Percentiles rank a stretch among this genome's conserved stretches.
These are phyloP conservation scores for Garra rufa DNA, from an alignment of 2,113 vertebrate genomes.

Conservation along the genomic window DNA sequence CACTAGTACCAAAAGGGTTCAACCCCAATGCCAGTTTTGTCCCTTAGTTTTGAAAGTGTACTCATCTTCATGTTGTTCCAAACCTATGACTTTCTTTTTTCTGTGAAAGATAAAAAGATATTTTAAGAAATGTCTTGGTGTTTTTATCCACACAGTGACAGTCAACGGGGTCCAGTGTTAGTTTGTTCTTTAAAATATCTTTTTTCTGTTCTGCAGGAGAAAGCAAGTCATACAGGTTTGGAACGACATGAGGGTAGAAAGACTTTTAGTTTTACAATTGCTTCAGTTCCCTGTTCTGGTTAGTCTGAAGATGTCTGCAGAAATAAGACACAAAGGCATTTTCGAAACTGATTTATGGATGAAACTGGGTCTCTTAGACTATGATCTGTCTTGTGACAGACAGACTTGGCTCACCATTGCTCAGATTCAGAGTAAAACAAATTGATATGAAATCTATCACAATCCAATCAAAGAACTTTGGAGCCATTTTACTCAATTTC, in stretches of 20 bases:
- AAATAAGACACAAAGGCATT: neutral
- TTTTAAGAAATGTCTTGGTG: neutral
- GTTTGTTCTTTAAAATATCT: neutral
- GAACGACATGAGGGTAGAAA: neutral
- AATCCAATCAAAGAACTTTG: constrained; percentile 9
- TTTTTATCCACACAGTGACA: neutral
- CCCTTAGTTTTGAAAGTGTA: neutral
- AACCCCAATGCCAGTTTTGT: neutral
- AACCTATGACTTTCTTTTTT: neutral
- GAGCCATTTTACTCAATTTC: neutral
- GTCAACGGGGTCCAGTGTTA: neutral
- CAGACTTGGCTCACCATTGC: neutral
- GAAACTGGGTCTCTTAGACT: neutral
- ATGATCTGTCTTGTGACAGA: neutral
- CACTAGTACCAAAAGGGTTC: neutral
- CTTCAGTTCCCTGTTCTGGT: neutral
- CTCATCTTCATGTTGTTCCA: neutral
- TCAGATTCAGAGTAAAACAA: neutral
- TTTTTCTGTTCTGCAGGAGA: neutral
- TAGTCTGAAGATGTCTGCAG: neutral
- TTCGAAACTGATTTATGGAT: neutral
- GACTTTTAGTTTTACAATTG: neutral
- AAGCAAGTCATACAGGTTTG: neutral
- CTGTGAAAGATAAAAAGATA: neutral
- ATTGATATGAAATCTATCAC: neutral